These are phyloP conservation scores for Oncorhynchus tshawytscha DNA, from an alignment of 2,113 vertebrate genomes.

Conservation along the genomic window DNA sequence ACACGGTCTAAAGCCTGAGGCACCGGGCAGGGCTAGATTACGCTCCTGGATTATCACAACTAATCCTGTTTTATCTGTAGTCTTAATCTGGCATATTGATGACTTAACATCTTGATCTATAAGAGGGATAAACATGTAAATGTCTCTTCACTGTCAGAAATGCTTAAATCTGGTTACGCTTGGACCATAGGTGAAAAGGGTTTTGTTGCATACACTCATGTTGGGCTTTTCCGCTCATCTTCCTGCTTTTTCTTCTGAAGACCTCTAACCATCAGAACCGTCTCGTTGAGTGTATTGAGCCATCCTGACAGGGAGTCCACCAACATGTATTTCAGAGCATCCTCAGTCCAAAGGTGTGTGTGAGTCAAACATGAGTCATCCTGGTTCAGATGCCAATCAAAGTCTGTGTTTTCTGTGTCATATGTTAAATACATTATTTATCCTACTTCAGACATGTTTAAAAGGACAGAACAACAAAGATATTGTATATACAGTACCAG, in stretches of 20 bases:
- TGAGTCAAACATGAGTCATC: background rate
- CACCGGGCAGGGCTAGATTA: conserved; percentile 13
- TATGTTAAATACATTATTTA: no score
- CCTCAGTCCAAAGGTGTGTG: background rate
- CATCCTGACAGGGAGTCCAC: background rate
- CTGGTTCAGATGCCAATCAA: background rate
- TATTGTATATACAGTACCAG: no score
- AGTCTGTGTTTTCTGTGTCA: background rate
- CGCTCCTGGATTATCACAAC: conserved; percentile 7
- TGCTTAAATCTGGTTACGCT: background rate
- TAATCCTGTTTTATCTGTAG: conserved; percentile 28
- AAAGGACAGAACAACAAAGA: no score
- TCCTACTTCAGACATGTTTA: no score
- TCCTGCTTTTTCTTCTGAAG: background rate
- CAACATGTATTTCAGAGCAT: background rate
- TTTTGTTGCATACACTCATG: background rate
- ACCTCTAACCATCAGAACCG: no score
- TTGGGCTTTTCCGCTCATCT: background rate
- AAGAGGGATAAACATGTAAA: background rate
- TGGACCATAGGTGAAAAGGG: background rate
- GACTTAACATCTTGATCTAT: background rate
- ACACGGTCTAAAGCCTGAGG: background rate
- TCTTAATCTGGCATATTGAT: background rate
- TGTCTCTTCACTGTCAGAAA: background rate
- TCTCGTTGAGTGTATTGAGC: background rate